A percentile compares a stretch with the other conserved stretches of the same genome.
These are phyloP conservation scores for Solea senegalensis DNA, from an alignment of 2,113 vertebrate genomes.

Conservation along the genomic window DNA sequence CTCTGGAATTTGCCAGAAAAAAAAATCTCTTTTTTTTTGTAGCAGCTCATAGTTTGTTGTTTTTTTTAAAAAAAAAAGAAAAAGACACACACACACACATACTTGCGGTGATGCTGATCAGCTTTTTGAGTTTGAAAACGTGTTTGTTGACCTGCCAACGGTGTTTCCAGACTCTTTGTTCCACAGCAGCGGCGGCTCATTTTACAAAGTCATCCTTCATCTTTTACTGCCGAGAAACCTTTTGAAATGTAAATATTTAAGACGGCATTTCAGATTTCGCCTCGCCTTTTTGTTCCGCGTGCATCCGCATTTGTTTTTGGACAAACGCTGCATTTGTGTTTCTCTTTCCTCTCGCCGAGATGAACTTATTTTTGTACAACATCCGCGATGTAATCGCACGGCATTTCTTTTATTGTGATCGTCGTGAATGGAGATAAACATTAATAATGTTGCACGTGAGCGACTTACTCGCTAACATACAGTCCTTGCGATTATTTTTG, in stretches of 20 bases:
- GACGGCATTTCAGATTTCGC: not conserved
- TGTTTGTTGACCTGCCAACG: not conserved
- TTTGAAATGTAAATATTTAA: conserved; percentile 1
- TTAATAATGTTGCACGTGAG: too few species aligned
- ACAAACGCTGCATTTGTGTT: too few species aligned
- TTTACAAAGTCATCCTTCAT: not conserved
- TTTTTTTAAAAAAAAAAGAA: not conserved
- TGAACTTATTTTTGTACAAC: too few species aligned
- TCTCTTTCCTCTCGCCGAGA: too few species aligned
- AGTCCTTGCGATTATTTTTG: too few species aligned
- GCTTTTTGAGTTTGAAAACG: conserved; percentile 7
- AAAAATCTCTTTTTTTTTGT: not conserved
- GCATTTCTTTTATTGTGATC: too few species aligned
- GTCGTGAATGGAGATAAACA: too few species aligned
- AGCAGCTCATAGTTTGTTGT: conserved; percentile 10
- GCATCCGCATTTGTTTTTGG: not conserved
- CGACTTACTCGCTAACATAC: too few species aligned
- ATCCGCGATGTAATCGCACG: too few species aligned
- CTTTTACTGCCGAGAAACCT: not conserved
- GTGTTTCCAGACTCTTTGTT: not conserved
- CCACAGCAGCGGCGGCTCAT: not conserved
- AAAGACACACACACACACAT: conserved; percentile 7
- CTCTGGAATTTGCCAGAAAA: conserved; percentile 28
- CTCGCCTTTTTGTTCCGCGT: not conserved
- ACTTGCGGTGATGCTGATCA: not conserved